A percentile compares a stretch with the other conserved stretches of the same genome.
phyloP scores from a whole-genome alignment of 2,113 vertebrate species.

The Syngnathus floridae region DNA sequence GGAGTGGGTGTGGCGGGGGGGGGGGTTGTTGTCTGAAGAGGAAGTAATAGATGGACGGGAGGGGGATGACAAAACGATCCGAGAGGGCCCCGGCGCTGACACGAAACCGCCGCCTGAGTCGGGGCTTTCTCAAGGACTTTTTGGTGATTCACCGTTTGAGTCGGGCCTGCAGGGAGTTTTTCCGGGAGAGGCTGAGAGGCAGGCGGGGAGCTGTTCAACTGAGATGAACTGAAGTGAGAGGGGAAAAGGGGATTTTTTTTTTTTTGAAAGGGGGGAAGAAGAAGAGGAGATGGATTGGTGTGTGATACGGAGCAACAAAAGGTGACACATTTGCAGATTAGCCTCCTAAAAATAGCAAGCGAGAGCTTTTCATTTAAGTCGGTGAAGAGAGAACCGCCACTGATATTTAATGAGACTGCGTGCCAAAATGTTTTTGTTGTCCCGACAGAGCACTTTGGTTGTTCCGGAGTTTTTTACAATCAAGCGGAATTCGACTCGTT shows the following conservation, averaged over 20 bases:
- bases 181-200: not conserved
- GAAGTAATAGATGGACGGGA: slow-evolving; percentile 48
- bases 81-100: slow-evolving; percentile 32
- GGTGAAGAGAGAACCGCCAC: slow-evolving; percentile 10
- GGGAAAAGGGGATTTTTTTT: slow-evolving; percentile 16
- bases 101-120: slow-evolving; percentile 43
- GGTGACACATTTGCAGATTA: slow-evolving; percentile 22
- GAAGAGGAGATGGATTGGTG: slow-evolving; percentile 31
- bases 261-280: not conserved
- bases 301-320: slow-evolving; percentile 22
- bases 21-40: slow-evolving; percentile 21
- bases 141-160: slow-evolving; percentile 55
- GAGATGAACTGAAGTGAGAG: slow-evolving; percentile 16
- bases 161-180: slow-evolving; percentile 21
- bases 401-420: slow-evolving; percentile 38
- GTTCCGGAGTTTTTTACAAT: no score
- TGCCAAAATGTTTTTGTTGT: not conserved
- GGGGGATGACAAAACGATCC: slow-evolving; percentile 28
- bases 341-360: not conserved
- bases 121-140: slow-evolving; percentile 59
- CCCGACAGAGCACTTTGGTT: not conserved
- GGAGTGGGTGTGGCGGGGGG: slow-evolving; percentile 20
- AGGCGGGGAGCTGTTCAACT: not conserved
- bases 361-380: slow-evolving; percentile 5
- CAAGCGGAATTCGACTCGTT: no score